phyloP scores from a whole-genome alignment of 92 coral and sea anemone genomes.

The Epizoanthus stellaris region DNA sequence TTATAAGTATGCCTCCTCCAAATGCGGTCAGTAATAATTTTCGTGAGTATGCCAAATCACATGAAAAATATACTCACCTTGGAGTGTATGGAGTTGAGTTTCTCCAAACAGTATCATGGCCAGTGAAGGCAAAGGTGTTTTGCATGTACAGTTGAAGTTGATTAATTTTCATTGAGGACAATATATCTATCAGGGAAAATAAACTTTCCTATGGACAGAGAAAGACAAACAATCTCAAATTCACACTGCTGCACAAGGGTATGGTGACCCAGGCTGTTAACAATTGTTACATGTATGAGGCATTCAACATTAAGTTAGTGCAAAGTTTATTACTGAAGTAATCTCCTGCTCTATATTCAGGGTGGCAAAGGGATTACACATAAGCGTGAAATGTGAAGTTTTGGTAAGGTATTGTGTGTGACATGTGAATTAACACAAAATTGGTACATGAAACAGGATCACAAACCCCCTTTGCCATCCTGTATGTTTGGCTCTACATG shows the following conservation, averaged over 20 bases:
- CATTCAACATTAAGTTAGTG: neutral
- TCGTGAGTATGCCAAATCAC: no score
- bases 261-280: no score
- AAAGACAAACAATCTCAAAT: neutral
- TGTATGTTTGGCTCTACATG: no score
- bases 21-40: no score
- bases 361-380: no score
- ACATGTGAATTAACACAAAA: no score
- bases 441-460: neutral
- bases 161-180: slow-evolving; percentile 87
- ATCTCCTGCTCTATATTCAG: no score
- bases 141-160: slow-evolving; percentile 92
- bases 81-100: slow-evolving; percentile 80
- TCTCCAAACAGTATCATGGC: slow-evolving; percentile 75
- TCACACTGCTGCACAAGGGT: neutral
- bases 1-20: no score
- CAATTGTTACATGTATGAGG: neutral
- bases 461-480: no score
- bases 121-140: slow-evolving; percentile 79
- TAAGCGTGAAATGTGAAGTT: no score
- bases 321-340: no score
- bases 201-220: slow-evolving; percentile 74
- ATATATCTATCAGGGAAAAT: slow-evolving; percentile 72
- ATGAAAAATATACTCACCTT: slow-evolving; percentile 51
- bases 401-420: no score